Percentiles rank a stretch among this genome's conserved stretches.
Conservation (phyloP, 2,888 invertebrate genomes). For the Rhodophaea formosa region DNA sequence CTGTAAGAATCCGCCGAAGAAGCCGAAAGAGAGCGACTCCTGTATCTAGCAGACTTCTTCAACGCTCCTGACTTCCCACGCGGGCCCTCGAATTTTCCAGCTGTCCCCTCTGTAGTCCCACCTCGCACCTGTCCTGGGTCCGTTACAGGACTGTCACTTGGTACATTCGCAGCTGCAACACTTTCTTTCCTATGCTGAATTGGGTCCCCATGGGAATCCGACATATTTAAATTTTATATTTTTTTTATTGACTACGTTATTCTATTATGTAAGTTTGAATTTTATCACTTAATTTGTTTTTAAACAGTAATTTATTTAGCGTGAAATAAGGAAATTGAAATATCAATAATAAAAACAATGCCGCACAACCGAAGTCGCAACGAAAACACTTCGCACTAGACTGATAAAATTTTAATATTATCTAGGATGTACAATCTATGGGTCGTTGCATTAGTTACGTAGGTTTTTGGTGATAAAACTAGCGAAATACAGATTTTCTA, state of each 20-base stretch:
- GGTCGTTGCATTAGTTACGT: constrained; percentile 43
- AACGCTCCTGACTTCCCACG: constrained; percentile 86
- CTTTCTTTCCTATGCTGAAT: constrained; percentile 64
- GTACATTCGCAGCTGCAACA: constrained; percentile 71
- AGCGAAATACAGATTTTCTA: constrained; percentile 52
- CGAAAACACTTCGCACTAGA: constrained; percentile 30
- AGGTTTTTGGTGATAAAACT: constrained; percentile 44
- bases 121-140: constrained; percentile 85
- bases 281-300: not conserved
- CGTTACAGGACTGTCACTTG: constrained; percentile 88
- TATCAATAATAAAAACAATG: constrained; percentile 57
- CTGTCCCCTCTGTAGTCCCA: constrained; percentile 58
- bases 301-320: not conserved
- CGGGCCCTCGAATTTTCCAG: constrained; percentile 70
- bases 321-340: constrained; percentile 35
- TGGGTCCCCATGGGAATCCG: constrained; percentile 66
- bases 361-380: constrained; percentile 44
- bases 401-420: constrained; percentile 31
- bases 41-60: constrained; percentile 92
- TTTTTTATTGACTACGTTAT: constrained; percentile 18
- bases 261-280: not conserved
- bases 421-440: constrained; percentile 29
- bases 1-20: constrained; percentile 98
- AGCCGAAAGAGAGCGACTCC: constrained; percentile 94
- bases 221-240: constrained; percentile 46